Evolutionary conservation across 2,113 vertebrate genomes (phyloP), one percentile per base, ranked within the genome.

Genomic region (Procapra przewalskii): DNA sequence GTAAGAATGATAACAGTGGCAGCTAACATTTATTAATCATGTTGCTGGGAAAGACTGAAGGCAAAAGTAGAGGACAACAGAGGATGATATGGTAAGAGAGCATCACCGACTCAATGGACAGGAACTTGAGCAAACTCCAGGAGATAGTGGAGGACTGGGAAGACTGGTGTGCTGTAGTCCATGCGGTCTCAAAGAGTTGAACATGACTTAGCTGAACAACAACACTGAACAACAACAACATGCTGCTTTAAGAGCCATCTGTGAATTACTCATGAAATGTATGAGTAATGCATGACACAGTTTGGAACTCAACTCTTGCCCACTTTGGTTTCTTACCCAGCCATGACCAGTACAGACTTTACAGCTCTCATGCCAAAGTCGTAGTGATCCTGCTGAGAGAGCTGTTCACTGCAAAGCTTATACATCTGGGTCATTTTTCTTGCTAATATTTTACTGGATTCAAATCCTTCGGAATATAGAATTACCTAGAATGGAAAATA

Each of bases 401-500:
- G 99, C 98, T 99, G 99, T 92, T 99, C 99, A 12, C 99, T 99
- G 98, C 99, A 99, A 52, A 99, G 99, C 97, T 99, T 99, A 97
- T 99, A 99, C 99, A 99, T 99, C 96, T 99, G 99, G 67, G 99
- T 99, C 99, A 99, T 99, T 98, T 99, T 99, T 91, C 99, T 98
- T 2, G 99, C 99, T 90, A 99, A 98, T 91, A 98, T 98, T 98
- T 99, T 99, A 98, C 99, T 99, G 83, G 99, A 99, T 98, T 99
- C 99, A 94, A 99, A 99, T 96, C 99, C 99, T 98, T 99, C 99
- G 0, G 99, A 99, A 98, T 99, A 99, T 16, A 99, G 97, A 98
- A 99, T 99, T 90, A 99, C 99, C 99, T 99, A 97, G 88, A 89
- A 80, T 14, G 48, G 17, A 84, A 67, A 75, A 96, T 45, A 83